A percentile compares a stretch with the other conserved stretches of the same genome.
These are phyloP conservation scores for Podotricha telesiphe DNA, from an alignment of 2,888 invertebrate species.

Conservation along the genomic window DNA sequence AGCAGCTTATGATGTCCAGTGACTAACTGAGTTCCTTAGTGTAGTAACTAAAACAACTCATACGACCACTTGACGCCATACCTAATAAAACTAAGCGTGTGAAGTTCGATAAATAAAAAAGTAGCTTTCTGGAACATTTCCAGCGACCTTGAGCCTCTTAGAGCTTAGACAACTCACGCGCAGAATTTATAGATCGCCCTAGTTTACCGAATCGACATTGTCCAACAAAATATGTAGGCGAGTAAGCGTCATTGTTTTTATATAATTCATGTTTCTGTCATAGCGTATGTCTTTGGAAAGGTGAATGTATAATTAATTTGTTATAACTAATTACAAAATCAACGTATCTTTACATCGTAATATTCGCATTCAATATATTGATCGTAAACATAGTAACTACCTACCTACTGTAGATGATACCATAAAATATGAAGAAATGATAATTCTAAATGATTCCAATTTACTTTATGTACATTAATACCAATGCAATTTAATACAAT, in stretches of 20 bases:
- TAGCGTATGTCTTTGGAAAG: slow-evolving; percentile 29
- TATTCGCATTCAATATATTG: slow-evolving; percentile 12
- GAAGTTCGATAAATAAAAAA: slow-evolving; percentile 44
- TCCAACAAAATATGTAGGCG: slow-evolving; percentile 36
- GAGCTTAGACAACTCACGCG: slow-evolving; percentile 67
- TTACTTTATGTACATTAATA: background rate
- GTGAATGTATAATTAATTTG: slow-evolving; percentile 36
- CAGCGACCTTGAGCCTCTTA: slow-evolving; percentile 79
- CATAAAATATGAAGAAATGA: slow-evolving; percentile 12
- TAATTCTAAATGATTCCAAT: background rate
- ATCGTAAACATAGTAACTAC: slow-evolving; percentile 15
- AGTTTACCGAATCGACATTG: slow-evolving; percentile 56
- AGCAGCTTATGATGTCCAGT: slow-evolving; percentile 20
- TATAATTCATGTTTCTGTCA: slow-evolving; percentile 33
- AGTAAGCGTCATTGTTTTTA: slow-evolving; percentile 28
- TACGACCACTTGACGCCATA: slow-evolving; percentile 36
- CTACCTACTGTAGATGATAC: slow-evolving; percentile 4
- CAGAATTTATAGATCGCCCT: slow-evolving; percentile 72
- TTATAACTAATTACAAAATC: slow-evolving; percentile 21
- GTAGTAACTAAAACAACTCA: slow-evolving; percentile 37
- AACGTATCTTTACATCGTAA: slow-evolving; percentile 20
- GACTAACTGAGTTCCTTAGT: slow-evolving; percentile 28
- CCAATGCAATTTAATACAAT: background rate
- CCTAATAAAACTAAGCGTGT: slow-evolving; percentile 35
- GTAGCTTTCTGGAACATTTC: slow-evolving; percentile 73